A percentile compares a stretch with the other conserved stretches of the same genome.
These are phyloP conservation scores for Drosophila tanythrix DNA, from an alignment of 2,888 invertebrate genomes.

Conservation along the genomic window DNA sequence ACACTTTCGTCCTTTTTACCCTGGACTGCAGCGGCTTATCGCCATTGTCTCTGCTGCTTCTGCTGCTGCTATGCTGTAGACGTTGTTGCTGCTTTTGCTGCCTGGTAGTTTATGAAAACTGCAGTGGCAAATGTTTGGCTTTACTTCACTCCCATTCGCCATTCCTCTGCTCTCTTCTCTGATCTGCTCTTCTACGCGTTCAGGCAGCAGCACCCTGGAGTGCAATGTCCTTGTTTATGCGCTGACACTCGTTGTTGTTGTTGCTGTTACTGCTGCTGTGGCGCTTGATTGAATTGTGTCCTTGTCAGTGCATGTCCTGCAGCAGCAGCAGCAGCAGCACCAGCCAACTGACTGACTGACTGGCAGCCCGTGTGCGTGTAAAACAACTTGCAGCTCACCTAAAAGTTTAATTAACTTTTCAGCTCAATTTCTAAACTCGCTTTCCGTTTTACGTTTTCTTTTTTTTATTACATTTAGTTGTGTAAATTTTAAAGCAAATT, in stretches of 20 bases:
- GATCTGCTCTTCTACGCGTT: conserved; percentile 7
- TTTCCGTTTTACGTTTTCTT: conserved; percentile 6
- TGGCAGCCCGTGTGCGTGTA: conserved; percentile 41
- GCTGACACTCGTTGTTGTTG: conserved; percentile 58
- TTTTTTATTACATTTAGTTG: conserved; percentile 10
- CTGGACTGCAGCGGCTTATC: conserved; percentile 69
- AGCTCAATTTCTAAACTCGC: conserved; percentile 66
- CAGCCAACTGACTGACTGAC: conserved; percentile 8
- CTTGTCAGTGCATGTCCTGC: conserved; percentile 69
- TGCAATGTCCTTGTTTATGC: conserved; percentile 80
- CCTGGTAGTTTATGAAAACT: conserved; percentile 76
- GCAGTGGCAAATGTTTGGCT: conserved; percentile 71
- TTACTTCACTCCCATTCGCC: conserved; percentile 23
- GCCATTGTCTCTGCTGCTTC: conserved; percentile 65
- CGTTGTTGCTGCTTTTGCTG: conserved; percentile 39
- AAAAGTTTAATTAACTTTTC: conserved; percentile 75
- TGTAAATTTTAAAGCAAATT: conserved; percentile 24
- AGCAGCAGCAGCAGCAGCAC: conserved; percentile 21
- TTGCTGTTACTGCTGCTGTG: conserved; percentile 44
- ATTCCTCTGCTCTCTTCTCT: background rate
- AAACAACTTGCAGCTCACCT: conserved; percentile 40
- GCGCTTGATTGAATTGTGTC: conserved; percentile 79
- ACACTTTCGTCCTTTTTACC: conserved; percentile 16
- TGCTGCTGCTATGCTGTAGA: conserved; percentile 2
- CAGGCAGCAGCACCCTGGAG: conserved; percentile 63